A percentile compares a stretch with the other conserved stretches of the same genome.
These are phyloP conservation scores for Drosophila equinoxialis DNA, from an alignment of 1,140 invertebrate species.

Conservation along the genomic window DNA sequence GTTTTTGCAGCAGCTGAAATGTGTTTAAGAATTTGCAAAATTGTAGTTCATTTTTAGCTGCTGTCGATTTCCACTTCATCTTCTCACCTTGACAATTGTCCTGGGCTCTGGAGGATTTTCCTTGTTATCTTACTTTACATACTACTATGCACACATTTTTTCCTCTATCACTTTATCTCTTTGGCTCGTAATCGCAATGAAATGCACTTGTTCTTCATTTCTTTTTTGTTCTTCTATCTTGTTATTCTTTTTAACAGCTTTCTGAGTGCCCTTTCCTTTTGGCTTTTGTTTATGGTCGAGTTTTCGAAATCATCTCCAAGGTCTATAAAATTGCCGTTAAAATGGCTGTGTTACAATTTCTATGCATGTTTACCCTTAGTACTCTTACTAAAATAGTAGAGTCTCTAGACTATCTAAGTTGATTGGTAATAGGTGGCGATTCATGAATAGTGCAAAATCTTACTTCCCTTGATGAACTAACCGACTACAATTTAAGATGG, in stretches of 20 bases:
- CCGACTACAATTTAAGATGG: too few relatives aligned
- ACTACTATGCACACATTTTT: conserved; percentile 45
- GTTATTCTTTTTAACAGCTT: conserved; percentile 37
- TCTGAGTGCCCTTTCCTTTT: conserved; percentile 53
- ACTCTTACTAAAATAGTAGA: not conserved
- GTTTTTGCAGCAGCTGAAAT: conserved; percentile 70
- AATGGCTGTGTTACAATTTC: conserved; percentile 32
- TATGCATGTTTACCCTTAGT: conserved; percentile 32
- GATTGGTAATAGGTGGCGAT: not conserved
- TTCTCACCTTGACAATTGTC: conserved; percentile 60
- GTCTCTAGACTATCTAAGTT: not conserved
- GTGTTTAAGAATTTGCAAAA: conserved; percentile 76
- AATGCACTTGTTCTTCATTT: conserved; percentile 56
- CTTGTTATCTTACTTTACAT: conserved; percentile 57
- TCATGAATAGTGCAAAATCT: not conserved
- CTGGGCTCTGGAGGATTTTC: conserved; percentile 32
- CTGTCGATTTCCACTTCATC: conserved; percentile 50
- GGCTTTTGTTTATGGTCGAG: conserved; percentile 54
- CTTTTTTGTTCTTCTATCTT: conserved; percentile 4
- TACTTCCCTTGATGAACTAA: too few relatives aligned
- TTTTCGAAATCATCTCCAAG: conserved; percentile 16
- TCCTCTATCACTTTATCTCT: conserved; percentile 22
- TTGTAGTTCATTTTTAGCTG: conserved; percentile 73
- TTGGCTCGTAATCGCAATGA: conserved; percentile 27
- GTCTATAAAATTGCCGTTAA: conserved; percentile 58